Percentiles rank a stretch among this genome's conserved stretches.
Evolutionary conservation across 2,888 invertebrate species (phyloP).

Genomic region (Pelosia muscerda): DNA sequence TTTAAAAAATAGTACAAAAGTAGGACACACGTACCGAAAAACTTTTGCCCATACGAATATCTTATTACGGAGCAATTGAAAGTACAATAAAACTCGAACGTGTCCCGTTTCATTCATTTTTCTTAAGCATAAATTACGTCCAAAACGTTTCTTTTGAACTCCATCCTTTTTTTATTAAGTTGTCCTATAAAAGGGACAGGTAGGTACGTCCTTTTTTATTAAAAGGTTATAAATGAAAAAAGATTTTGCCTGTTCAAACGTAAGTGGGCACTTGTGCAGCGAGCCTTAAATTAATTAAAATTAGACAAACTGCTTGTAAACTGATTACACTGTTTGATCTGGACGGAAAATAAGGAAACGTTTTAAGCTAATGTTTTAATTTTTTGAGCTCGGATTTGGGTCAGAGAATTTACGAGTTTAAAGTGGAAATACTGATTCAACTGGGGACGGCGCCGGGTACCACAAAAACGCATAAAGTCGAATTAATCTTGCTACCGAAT

Average conservation of each 20-base stretch:
- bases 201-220: conserved; percentile 57
- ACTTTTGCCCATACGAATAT: conserved; percentile 46
- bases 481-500: conserved; percentile 38
- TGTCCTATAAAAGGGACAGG: conserved; percentile 54
- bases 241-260: conserved; percentile 54
- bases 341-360: conserved; percentile 40
- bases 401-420: conserved; percentile 39
- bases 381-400: conserved; percentile 31
- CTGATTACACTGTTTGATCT: conserved; percentile 50
- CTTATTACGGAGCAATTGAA: conserved; percentile 54
- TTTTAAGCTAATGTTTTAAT: conserved; percentile 39
- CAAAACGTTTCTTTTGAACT: conserved; percentile 59
- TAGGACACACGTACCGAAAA: conserved; percentile 32
- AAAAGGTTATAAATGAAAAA: conserved; percentile 64
- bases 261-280: conserved; percentile 53
- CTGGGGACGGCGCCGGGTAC: conserved; percentile 19
- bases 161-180: conserved; percentile 64
- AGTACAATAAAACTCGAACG: conserved; percentile 74
- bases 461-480: conserved; percentile 42
- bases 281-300: conserved; percentile 60
- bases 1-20: conserved; percentile 24
- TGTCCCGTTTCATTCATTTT: conserved; percentile 67
- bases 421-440: conserved; percentile 18
- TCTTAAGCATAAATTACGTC: conserved; percentile 68
- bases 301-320: conserved; percentile 49